Evolutionary conservation across 92 coral and sea anemone genomes (phyloP), one percentile per base, ranked within the genome.

Genomic region (Actinernus sp.): DNA sequence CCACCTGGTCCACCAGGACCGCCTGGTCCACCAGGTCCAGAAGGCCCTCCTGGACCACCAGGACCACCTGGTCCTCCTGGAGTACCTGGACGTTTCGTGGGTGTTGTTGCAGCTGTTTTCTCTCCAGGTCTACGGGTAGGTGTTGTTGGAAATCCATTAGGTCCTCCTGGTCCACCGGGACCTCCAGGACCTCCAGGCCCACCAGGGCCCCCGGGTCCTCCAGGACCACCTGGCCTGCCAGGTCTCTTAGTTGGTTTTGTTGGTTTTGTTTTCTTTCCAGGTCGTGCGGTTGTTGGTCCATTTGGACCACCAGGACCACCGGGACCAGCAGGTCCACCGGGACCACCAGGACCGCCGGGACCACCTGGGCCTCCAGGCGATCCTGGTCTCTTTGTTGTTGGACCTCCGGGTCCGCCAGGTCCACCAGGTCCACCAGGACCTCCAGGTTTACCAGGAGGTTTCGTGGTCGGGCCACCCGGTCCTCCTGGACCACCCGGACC

Each of bases 151-250:
- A n/a, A n/a, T 12, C 97, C 97, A 1, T 72, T 76, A 8, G 93
- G 93, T 0, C 93, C 90, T 23, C 93, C 97, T 9, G 93, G 97
- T 21, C 97, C 97, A n/a, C 90, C 88, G 17, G 97, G 93, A 0
- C 93, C 93, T 3, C 92, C 82, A 4, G 92, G 96, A 1, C 94
- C 90, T 0, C 90, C n/a, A 0, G 90, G 90, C 4, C 93, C 93
- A 2, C 90, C 90, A 13, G 93, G 89, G 12, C 90, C 83, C 37
- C 85, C 94, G 0, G 96, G 96, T 11, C 84, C 81, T 26, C 92
- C 92, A n/a, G n/a, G n/a, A n/a, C n/a, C n/a, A n/a, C n/a, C n/a
- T n/a, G n/a, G 88, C 0, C 63, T 69, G 8, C 93, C 93, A 9
- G 93, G 93, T 51, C 46, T 67, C 59, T 44, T 60, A 53, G 51